Percentiles rank a stretch among this genome's conserved stretches.
Conservation (phyloP, 2,113 vertebrate species). For the Oncorhynchus mykiss region DNA sequence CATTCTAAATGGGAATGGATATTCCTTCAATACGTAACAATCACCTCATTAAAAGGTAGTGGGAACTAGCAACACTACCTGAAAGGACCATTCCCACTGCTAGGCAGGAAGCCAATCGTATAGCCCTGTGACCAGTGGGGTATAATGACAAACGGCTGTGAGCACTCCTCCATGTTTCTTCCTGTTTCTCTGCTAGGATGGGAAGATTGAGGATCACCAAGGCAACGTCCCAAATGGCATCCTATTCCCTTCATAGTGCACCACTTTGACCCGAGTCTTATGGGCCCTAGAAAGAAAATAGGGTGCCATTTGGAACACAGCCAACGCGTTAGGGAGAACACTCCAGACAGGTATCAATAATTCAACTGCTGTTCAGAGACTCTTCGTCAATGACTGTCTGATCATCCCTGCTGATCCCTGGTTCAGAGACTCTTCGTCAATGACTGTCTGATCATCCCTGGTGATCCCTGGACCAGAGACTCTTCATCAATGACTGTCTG, state of each 20-base stretch:
- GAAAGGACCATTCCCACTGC: conserved; percentile 45
- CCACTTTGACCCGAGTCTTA: too few species aligned
- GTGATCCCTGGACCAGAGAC: too few species aligned
- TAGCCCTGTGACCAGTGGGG: conserved; percentile 28
- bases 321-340: conserved; percentile 43
- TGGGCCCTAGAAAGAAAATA: too few species aligned
- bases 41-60: background rate
- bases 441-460: too few species aligned
- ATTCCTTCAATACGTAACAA: background rate
- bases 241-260: too few species aligned
- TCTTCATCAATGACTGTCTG: too few species aligned
- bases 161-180: conserved; percentile 65
- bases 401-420: too few species aligned
- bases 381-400: too few species aligned
- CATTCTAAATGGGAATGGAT: too few species aligned
- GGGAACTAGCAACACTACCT: background rate
- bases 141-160: conserved; percentile 63
- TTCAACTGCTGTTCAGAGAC: conserved; percentile 58
- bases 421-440: too few species aligned
- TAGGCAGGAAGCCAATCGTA: conserved; percentile 54
- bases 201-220: background rate
- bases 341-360: conserved; percentile 56
- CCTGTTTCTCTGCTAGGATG: conserved; percentile 13
- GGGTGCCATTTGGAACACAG: too few species aligned
- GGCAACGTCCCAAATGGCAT: background rate